Evolutionary conservation across 2,888 invertebrate genomes (phyloP).

Genomic region (Apotomis capreana): DNA sequence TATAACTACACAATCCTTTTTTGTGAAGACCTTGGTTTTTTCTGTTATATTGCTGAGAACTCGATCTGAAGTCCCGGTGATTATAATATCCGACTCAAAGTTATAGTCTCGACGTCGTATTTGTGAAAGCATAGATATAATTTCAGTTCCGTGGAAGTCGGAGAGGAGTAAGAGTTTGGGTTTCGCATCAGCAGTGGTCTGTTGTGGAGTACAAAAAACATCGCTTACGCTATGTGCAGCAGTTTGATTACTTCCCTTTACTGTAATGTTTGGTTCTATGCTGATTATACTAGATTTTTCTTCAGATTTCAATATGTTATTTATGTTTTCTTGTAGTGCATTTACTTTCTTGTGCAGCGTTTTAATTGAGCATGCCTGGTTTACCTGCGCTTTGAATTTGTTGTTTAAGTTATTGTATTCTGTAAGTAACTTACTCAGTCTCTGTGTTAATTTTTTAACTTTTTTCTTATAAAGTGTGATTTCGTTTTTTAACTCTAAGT

Average conservation of each 20-base stretch:
- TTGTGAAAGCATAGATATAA: neutral
- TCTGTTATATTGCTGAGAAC: neutral
- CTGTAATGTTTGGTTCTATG: neutral
- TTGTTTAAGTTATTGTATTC: too few species aligned
- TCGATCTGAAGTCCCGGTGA: constrained; percentile 1
- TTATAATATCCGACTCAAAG: neutral
- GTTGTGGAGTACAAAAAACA: neutral
- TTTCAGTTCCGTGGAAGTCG: neutral
- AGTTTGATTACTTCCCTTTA: neutral
- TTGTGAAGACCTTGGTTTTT: neutral
- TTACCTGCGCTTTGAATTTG: neutral
- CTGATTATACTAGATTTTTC: neutral
- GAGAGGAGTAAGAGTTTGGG: constrained; percentile 1
- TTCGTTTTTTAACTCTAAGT: too few species aligned
- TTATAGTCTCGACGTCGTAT: neutral
- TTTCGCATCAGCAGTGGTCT: neutral
- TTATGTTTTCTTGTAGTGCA: neutral
- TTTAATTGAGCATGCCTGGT: neutral
- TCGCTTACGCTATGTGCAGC: neutral
- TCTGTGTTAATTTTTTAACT: too few species aligned
- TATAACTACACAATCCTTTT: neutral
- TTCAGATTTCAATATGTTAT: too few species aligned
- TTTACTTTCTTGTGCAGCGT: neutral
- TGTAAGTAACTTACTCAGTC: too few species aligned
- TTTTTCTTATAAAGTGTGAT: too few species aligned